A percentile compares a stretch with the other conserved stretches of the same genome.
Conservation (phyloP, 2,888 invertebrate species). For the Brachycybe producta region DNA sequence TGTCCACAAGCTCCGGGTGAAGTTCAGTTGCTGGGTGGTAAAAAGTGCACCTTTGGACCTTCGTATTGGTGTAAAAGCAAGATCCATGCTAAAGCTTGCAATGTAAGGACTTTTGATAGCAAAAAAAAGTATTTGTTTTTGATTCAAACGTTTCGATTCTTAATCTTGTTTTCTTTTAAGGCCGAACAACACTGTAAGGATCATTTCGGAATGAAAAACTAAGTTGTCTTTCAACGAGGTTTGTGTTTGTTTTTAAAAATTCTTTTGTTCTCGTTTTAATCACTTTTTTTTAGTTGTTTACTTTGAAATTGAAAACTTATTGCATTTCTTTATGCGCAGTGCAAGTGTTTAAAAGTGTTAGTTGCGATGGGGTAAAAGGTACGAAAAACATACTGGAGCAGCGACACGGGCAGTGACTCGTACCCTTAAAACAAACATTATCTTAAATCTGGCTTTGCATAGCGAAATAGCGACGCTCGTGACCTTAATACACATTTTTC, state of each 20-base stretch:
- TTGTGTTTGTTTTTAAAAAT: conserved; percentile 1
- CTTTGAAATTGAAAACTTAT: too few relatives aligned
- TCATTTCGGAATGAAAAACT: conserved; percentile 30
- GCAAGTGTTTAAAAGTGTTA: too few relatives aligned
- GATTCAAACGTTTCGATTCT: not conserved
- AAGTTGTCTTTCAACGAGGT: not conserved
- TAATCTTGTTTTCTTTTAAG: conserved; percentile 27
- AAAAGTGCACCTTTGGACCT: conserved; percentile 64
- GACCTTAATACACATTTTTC: too few relatives aligned
- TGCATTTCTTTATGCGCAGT: too few relatives aligned
- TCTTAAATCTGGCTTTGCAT: too few relatives aligned
- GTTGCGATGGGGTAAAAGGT: too few relatives aligned
- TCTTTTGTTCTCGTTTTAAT: not conserved
- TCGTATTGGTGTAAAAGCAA: conserved; percentile 60
- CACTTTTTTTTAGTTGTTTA: too few relatives aligned
- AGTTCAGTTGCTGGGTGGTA: conserved; percentile 41
- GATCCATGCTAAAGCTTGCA: conserved; percentile 34
- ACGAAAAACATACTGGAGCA: too few relatives aligned
- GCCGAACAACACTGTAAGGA: conserved; percentile 34
- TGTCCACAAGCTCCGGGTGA: conserved; percentile 38
- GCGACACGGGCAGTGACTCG: too few relatives aligned
- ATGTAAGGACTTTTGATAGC: conserved; percentile 34
- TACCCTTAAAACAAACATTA: too few relatives aligned
- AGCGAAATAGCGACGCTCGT: too few relatives aligned
- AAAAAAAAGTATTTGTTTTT: not conserved